Evolutionary conservation across 2,888 invertebrate species (phyloP).

Genomic region (Limnephilus auricula): DNA sequence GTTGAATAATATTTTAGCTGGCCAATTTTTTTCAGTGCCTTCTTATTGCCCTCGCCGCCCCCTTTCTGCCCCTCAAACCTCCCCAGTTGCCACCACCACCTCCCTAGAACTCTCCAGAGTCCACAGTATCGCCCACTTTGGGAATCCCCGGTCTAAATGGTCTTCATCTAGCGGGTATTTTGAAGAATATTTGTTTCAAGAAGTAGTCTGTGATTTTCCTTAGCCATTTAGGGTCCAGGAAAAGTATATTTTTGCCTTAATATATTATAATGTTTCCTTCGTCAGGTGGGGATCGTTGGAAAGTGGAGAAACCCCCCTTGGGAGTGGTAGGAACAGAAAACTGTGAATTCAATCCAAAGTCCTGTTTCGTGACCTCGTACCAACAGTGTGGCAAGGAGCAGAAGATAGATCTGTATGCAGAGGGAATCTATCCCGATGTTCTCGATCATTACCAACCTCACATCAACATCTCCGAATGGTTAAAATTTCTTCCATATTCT

Average conservation of each 20-base stretch:
- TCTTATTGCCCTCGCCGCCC: no score
- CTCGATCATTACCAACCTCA: conserved; percentile 75
- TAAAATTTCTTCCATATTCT: not conserved
- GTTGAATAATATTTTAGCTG: no score
- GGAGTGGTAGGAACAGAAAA: conserved; percentile 72
- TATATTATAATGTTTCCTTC: not conserved
- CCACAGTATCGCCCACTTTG: no score
- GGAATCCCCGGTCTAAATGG: no score
- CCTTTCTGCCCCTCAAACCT: no score
- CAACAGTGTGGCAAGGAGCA: conserved; percentile 74
- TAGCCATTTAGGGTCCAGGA: not conserved
- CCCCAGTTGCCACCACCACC: no score
- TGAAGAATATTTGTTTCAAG: not conserved
- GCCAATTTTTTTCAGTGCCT: no score
- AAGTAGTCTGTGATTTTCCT: not conserved
- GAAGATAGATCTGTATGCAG: conserved; percentile 71
- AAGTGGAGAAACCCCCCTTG: conserved; percentile 74
- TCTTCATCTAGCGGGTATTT: not conserved
- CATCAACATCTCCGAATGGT: conserved; percentile 76
- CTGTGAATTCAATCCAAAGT: conserved; percentile 71
- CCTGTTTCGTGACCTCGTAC: conserved; percentile 79
- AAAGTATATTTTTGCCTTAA: not conserved
- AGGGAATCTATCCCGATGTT: conserved; percentile 72
- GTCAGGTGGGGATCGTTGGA: conserved; percentile 73
- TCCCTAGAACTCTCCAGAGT: no score